phyloP scores from a whole-genome alignment of 2,888 invertebrate species.

The Tenthredo distinguenda region DNA sequence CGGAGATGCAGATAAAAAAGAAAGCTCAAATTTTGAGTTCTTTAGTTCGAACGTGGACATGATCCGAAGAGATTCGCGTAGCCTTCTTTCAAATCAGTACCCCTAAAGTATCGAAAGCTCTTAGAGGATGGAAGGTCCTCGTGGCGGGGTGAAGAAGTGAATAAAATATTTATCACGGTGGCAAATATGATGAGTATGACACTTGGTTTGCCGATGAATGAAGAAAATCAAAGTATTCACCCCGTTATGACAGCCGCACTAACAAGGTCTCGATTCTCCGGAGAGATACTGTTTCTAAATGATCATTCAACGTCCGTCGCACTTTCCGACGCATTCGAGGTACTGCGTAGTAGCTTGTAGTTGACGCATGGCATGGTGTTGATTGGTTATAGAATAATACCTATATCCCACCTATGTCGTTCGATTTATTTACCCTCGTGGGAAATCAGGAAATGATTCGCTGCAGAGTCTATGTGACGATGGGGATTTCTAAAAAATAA shows the following conservation, averaged over 20 bases:
- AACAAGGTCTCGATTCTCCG: conserved; percentile 49
- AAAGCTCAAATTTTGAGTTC: too few relatives aligned
- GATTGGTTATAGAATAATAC: neutral
- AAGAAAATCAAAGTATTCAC: conserved; percentile 15
- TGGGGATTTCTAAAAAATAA: too few relatives aligned
- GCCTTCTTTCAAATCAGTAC: too few relatives aligned
- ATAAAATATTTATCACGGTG: neutral
- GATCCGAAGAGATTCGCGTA: too few relatives aligned
- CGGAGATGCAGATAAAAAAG: neutral
- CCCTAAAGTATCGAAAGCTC: too few relatives aligned
- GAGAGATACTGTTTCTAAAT: conserved; percentile 49
- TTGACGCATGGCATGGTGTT: neutral
- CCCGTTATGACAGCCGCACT: conserved; percentile 44
- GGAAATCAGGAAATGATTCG: neutral
- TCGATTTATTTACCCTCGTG: neutral
- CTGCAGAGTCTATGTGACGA: neutral
- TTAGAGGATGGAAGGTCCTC: neutral
- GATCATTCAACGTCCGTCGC: conserved; percentile 29
- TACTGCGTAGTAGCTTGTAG: conserved; percentile 2
- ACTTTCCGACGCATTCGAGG: neutral
- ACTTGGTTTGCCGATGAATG: conserved; percentile 14
- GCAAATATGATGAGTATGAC: neutral
- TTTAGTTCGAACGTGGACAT: too few relatives aligned
- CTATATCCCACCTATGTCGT: neutral
- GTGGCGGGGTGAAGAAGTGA: neutral